phyloP scores from a whole-genome alignment of 2,888 invertebrate genomes.

The Andricus curvator region DNA sequence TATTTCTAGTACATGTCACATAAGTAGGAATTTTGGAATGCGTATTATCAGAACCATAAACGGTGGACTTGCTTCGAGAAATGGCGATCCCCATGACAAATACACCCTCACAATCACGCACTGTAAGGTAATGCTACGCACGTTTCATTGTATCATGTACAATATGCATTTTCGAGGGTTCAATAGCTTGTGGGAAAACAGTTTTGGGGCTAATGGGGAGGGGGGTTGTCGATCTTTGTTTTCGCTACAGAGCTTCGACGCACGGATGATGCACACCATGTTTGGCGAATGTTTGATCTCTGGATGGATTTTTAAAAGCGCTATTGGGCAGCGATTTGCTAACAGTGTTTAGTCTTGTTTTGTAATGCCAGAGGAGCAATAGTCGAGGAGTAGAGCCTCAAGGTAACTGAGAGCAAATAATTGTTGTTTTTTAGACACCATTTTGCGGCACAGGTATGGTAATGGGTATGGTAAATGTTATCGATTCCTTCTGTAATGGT shows the following conservation, averaged over 20 bases:
- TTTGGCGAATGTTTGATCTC: constrained; percentile 21
- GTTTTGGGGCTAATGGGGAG: background rate
- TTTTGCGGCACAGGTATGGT: constrained; percentile 22
- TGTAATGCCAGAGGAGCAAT: background rate
- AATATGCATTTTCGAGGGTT: constrained; percentile 5
- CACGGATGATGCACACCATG: constrained; percentile 8
- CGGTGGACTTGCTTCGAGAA: background rate
- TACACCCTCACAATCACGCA: background rate
- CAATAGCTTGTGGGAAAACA: background rate
- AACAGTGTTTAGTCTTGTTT: background rate
- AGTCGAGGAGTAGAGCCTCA: constrained; percentile 3
- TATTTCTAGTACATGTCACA: background rate
- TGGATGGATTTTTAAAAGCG: constrained; percentile 16
- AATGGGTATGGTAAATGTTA: constrained; percentile 24
- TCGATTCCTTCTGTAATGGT: background rate
- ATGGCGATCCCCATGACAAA: background rate
- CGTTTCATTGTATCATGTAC: constrained; percentile 15
- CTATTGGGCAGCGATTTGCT: constrained; percentile 12
- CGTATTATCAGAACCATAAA: too few species aligned
- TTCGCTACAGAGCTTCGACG: constrained; percentile 20
- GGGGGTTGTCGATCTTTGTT: constrained; percentile 14
- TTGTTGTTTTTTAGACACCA: constrained; percentile 8
- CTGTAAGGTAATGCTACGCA: constrained; percentile 26
- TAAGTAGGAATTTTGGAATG: constrained; percentile 12
- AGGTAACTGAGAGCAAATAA: constrained; percentile 14